Conservation (phyloP, 1,140 invertebrate genomes). For the Panulirus ornatus region DNA sequence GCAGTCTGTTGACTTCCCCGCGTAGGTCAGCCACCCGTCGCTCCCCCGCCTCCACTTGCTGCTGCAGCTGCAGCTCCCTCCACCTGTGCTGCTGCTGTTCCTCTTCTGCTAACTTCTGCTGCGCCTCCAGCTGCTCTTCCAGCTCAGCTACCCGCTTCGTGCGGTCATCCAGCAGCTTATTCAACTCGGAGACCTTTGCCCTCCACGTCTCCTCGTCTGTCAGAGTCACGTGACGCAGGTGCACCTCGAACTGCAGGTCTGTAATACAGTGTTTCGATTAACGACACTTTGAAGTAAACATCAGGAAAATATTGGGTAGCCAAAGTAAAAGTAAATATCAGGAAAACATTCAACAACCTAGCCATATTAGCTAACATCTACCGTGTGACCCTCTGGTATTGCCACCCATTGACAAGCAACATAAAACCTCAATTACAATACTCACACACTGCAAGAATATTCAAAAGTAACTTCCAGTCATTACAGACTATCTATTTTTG, state of each 20-base stretch:
- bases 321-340: background rate
- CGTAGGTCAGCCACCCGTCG: slow-evolving; percentile 53
- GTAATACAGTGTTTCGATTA: slow-evolving; percentile 15
- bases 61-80: slow-evolving; percentile 63
- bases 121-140: slow-evolving; percentile 35
- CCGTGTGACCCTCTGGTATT: no score
- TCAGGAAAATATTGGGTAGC: background rate
- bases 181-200: slow-evolving; percentile 46
- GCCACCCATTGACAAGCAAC: no score
- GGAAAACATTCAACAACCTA: background rate
- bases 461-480: no score
- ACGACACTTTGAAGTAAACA: background rate
- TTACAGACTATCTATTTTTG: no score
- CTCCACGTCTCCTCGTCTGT: slow-evolving; percentile 28
- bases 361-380: no score
- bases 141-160: slow-evolving; percentile 43
- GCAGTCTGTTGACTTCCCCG: slow-evolving; percentile 54
- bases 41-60: slow-evolving; percentile 71
- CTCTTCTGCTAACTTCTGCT: slow-evolving; percentile 37
- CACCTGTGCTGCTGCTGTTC: slow-evolving; percentile 53
- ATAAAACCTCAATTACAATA: no score
- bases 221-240: slow-evolving; percentile 60
- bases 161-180: slow-evolving; percentile 28
- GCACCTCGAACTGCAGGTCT: slow-evolving; percentile 71
- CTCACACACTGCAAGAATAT: no score